Evolutionary conservation across 2,888 invertebrate species (phyloP), one percentile per base, ranked within the genome.

Genomic region (Psylliodes chrysocephalus): DNA sequence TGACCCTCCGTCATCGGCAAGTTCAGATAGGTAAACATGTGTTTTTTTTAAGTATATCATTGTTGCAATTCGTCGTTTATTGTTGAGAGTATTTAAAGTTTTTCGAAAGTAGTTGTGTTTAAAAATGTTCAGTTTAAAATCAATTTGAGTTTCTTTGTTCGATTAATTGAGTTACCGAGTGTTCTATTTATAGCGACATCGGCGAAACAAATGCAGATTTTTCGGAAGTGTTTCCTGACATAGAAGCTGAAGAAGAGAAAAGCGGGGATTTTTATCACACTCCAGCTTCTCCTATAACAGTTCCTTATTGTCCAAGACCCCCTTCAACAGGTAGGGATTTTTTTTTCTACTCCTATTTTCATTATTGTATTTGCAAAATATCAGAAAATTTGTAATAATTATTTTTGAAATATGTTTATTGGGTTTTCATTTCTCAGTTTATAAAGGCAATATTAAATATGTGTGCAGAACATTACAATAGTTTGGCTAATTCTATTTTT

Each of bases 1-100:
- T 78, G 94, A 94, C 84, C 92, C 93, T 72, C 93, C 93, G 75
- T 94, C 94, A 81, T 94, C 94, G 65, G 94, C 94, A 70, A 95
- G 94, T 84, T 94, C 94, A 69, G 94, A 94, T 85, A 94, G 94
- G 94, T 94, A 90, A n/a, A 28, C 15, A 84, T 42, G 25, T 22
- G 12, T 25, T 35, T 55, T 42, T n/a, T 51, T 18, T 19, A 42
- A 51, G 33, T 46, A 15, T 7, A 12, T 18, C 8, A 14, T 42
- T 33, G 12, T 33, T 33, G 33, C 22, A 33, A 33, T 8, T 28
- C 28, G 28, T 28, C 4, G 28, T 8, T 28, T 28, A 6, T 6
- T 28, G 4, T 8, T 4, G 28, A 6, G 6, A 22, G 6, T 22
- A 22, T 22, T 22, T 22, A 4, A 28, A 28, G 3, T n/a, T 33